Evolutionary conservation across 2,888 invertebrate species (phyloP).

Genomic region (Leucophenga maculata): DNA sequence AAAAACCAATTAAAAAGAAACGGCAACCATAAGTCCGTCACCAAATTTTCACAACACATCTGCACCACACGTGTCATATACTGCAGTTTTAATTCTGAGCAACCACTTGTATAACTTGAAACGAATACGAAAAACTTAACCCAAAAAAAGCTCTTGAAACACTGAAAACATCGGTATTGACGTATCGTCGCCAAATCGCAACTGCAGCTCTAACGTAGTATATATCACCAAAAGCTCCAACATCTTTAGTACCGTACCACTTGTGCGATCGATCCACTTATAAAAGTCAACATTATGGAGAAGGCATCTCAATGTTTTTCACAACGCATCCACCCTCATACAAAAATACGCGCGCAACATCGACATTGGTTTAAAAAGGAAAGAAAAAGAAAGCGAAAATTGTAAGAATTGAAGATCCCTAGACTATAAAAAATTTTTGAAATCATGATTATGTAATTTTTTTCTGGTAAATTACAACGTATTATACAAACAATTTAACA

Average conservation of each 20-base stretch:
- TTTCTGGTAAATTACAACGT: constrained; percentile 7
- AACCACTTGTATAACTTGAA: no score
- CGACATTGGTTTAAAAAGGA: constrained; percentile 23
- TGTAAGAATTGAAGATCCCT: constrained; percentile 23
- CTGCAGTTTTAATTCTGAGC: no score
- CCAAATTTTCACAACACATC: background rate
- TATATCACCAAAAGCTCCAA: background rate
- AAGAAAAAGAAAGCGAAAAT: constrained; percentile 10
- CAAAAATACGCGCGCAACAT: constrained; percentile 19
- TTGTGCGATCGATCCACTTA: background rate
- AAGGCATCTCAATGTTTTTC: no score
- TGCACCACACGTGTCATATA: no score
- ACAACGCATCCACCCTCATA: constrained; percentile 10
- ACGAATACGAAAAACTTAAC: no score
- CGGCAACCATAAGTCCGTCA: background rate
- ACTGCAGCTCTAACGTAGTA: background rate
- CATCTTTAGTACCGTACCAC: background rate
- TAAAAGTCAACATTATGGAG: no score
- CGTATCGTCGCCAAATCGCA: background rate
- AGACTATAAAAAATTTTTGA: constrained; percentile 14
- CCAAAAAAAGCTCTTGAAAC: no score
- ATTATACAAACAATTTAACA: constrained; percentile 10
- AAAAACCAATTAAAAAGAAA: background rate
- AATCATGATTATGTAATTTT: background rate
- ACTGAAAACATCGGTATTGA: background rate